Conservation (phyloP, 2,113 vertebrate species). For the Polypterus senegalus region DNA sequence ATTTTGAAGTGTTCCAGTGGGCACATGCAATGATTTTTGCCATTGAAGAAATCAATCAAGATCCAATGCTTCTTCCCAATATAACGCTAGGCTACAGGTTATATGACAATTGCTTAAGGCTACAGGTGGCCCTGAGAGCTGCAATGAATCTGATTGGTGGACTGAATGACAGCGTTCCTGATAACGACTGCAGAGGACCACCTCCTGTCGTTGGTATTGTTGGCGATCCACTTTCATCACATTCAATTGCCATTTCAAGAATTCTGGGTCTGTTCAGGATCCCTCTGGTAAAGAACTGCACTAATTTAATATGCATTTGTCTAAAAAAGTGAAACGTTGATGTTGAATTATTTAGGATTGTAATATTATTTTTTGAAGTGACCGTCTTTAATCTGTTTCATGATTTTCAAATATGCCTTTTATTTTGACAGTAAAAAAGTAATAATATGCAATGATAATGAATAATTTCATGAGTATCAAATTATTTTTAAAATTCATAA, state of each 20-base stretch:
- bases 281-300: slow-evolving; percentile 4
- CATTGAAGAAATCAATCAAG: slow-evolving; percentile 12
- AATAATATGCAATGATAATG: neutral
- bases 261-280: slow-evolving; percentile 7
- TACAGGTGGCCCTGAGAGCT: neutral
- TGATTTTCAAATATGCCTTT: too few species aligned
- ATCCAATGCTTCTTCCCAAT: slow-evolving; percentile 5
- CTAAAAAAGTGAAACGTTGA: too few species aligned
- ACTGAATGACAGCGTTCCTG: neutral
- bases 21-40: slow-evolving; percentile 10
- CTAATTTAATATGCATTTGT: too few species aligned
- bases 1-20: slow-evolving; percentile 8
- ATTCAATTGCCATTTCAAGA: slow-evolving; percentile 5
- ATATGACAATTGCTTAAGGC: slow-evolving; percentile 6
- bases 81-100: slow-evolving; percentile 10
- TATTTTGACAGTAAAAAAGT: neutral
- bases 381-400: too few species aligned
- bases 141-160: neutral
- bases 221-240: slow-evolving; percentile 1
- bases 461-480: neutral
- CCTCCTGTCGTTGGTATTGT: slow-evolving; percentile 4
- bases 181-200: neutral
- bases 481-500: too few species aligned
- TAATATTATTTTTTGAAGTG: too few species aligned
- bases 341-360: too few species aligned